Percentiles rank a stretch among this genome's conserved stretches.
phyloP scores from a whole-genome alignment of 2,888 invertebrate genomes.

The Drosophila ustulata region DNA sequence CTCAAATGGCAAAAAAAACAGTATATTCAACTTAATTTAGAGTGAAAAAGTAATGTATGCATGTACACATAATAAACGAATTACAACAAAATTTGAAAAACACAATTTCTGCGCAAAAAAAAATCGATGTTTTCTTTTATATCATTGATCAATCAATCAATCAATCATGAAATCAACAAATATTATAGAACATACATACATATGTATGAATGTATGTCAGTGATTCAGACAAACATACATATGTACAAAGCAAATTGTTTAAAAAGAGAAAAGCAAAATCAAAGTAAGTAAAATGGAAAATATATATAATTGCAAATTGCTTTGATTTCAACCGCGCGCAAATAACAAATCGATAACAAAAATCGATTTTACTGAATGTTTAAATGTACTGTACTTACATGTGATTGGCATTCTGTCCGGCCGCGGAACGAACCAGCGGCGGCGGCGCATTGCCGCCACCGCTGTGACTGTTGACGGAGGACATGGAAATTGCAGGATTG shows the following conservation, averaged over 20 bases:
- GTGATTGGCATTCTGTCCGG: conserved; percentile 85
- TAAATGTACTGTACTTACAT: conserved; percentile 81
- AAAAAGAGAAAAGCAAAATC: conserved; percentile 51
- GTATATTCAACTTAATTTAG: conserved; percentile 54
- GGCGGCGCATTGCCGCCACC: conserved; percentile 86
- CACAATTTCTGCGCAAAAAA: conserved; percentile 76
- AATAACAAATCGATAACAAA: conserved; percentile 51
- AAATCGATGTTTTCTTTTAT: conserved; percentile 20
- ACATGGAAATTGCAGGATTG: conserved; percentile 84
- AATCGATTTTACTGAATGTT: conserved; percentile 33
- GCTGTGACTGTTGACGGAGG: conserved; percentile 83
- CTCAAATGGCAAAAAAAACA: conserved; percentile 62
- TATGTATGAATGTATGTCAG: conserved; percentile 13
- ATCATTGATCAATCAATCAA: conserved; percentile 43
- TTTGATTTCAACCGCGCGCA: conserved; percentile 45
- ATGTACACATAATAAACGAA: conserved; percentile 73
- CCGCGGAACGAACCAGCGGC: conserved; percentile 86
- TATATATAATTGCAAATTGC: conserved; percentile 40
- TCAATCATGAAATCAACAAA: conserved; percentile 46
- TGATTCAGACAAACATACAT: not conserved
- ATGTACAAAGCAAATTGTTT: not conserved
- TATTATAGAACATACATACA: conserved; percentile 25
- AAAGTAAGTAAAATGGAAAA: conserved; percentile 56
- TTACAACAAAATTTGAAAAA: conserved; percentile 84
- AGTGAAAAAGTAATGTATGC: conserved; percentile 55